These are phyloP conservation scores for Aythya baeri DNA, from an alignment of 2,113 vertebrate species.

Conservation along the genomic window DNA sequence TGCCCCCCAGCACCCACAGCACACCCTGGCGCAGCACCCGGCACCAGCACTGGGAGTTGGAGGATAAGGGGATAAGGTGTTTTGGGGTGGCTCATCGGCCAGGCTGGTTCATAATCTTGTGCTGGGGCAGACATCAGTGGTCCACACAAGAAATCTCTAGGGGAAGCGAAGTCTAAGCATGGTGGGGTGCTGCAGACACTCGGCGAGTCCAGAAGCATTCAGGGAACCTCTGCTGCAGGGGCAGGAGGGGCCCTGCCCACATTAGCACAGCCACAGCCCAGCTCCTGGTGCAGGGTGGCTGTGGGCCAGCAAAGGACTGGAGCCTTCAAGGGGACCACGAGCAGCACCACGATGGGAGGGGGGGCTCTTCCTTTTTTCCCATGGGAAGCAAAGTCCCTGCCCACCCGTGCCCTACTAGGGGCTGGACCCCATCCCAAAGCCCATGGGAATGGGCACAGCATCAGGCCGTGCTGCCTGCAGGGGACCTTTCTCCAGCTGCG, in stretches of 20 bases:
- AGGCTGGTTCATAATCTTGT: not conserved
- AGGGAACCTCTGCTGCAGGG: not conserved
- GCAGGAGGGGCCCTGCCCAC: not conserved
- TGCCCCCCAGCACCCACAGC: not conserved
- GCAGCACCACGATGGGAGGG: not conserved
- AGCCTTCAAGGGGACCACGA: not conserved
- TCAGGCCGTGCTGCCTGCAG: not conserved
- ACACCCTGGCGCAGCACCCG: accelerated
- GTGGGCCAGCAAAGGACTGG: not conserved
- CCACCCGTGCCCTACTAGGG: not conserved
- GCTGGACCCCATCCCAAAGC: accelerated
- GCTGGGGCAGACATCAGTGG: not conserved
- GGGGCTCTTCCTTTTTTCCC: not conserved
- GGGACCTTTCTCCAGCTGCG: not conserved
- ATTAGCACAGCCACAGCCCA: not conserved
- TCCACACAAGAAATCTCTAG: not conserved
- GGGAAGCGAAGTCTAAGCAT: not conserved
- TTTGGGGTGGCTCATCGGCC: not conserved
- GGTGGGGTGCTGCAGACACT: no score
- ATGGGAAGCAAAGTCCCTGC: not conserved
- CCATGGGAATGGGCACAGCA: accelerated
- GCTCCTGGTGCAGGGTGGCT: not conserved
- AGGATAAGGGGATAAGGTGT: not conserved
- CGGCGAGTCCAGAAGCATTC: no score
- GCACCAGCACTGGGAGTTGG: not conserved